phyloP scores from a whole-genome alignment of 2,113 vertebrate genomes.

The Phylloscopus whistleri region DNA sequence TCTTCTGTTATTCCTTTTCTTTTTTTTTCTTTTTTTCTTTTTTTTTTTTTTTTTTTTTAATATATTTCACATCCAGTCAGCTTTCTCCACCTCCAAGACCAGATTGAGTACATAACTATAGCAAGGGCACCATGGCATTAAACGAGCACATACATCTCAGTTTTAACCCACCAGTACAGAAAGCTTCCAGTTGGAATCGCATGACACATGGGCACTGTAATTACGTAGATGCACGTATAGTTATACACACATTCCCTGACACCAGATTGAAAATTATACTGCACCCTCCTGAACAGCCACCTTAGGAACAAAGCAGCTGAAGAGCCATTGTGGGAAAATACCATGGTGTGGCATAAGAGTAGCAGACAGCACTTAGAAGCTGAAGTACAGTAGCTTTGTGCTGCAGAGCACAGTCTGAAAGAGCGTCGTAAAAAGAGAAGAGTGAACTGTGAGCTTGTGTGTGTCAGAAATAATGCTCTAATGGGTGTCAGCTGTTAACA shows the following conservation, averaged over 20 bases:
- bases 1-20: accelerated
- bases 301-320: not conserved
- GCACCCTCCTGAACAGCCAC: not conserved
- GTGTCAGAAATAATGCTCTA: not conserved
- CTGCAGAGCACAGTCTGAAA: not conserved
- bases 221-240: not conserved
- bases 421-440: not conserved
- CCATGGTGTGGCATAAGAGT: not conserved
- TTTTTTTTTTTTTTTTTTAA: accelerated
- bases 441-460: not conserved
- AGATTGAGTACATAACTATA: not conserved
- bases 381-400: not conserved
- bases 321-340: not conserved
- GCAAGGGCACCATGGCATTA: accelerated
- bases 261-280: not conserved
- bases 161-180: not conserved
- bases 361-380: not conserved
- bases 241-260: not conserved
- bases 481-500: not conserved
- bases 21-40: too few relatives aligned
- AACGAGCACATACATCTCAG: not conserved
- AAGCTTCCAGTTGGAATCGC: not conserved
- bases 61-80: not conserved
- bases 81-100: not conserved
- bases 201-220: not conserved